These are phyloP conservation scores for Sphecodes monilicornis DNA, from an alignment of 2,888 invertebrate species.

Conservation along the genomic window DNA sequence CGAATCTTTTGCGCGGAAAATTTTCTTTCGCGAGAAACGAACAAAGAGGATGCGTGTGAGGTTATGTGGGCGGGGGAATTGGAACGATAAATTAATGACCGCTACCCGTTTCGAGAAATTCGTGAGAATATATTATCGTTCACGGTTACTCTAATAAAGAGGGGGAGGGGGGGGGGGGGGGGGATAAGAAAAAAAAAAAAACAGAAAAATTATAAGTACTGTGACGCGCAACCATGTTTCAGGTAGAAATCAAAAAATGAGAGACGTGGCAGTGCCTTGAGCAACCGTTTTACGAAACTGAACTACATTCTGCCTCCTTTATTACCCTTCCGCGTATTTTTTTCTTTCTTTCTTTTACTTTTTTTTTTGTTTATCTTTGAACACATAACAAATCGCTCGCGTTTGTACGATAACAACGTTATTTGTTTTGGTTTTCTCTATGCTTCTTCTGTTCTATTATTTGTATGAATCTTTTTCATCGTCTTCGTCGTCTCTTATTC, in stretches of 20 bases:
- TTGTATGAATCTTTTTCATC: slow-evolving; percentile 58
- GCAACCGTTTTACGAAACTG: slow-evolving; percentile 81
- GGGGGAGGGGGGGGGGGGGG: too few relatives aligned
- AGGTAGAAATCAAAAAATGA: slow-evolving; percentile 73
- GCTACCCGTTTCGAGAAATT: slow-evolving; percentile 59
- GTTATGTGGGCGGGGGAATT: not conserved
- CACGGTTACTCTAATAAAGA: slow-evolving; percentile 72
- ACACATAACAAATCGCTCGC: slow-evolving; percentile 83
- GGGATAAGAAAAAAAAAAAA: not conserved
- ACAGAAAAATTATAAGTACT: slow-evolving; percentile 72
- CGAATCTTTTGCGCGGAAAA: slow-evolving; percentile 55
- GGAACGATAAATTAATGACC: slow-evolving; percentile 47
- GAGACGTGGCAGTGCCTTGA: slow-evolving; percentile 83
- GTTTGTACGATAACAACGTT: slow-evolving; percentile 82
- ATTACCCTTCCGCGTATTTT: slow-evolving; percentile 68
- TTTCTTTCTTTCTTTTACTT: slow-evolving; percentile 46
- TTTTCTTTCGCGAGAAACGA: slow-evolving; percentile 47
- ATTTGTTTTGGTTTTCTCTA: slow-evolving; percentile 61
- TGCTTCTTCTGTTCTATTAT: slow-evolving; percentile 69
- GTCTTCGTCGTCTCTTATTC: slow-evolving; percentile 55
- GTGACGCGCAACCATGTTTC: slow-evolving; percentile 60
- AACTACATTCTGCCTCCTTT: slow-evolving; percentile 74
- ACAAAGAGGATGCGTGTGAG: slow-evolving; percentile 16
- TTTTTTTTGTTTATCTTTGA: slow-evolving; percentile 73
- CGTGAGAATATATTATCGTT: slow-evolving; percentile 51